A percentile compares a stretch with the other conserved stretches of the same genome.
Conservation (phyloP, 1,140 invertebrate species). For the Trichoplusia ni region DNA sequence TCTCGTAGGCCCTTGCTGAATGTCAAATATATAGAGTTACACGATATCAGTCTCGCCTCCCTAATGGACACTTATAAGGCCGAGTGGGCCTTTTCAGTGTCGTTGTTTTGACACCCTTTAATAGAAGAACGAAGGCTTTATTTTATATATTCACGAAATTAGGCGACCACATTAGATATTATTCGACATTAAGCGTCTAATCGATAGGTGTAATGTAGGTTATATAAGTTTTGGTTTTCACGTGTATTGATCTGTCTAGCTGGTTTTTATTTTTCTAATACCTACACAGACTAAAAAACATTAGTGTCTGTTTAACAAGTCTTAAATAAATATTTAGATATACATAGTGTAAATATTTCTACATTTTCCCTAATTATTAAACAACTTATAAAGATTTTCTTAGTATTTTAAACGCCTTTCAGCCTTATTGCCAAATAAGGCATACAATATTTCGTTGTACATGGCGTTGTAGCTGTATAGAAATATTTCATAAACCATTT, state of each 20-base stretch:
- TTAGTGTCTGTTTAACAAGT: too few species aligned
- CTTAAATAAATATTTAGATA: too few species aligned
- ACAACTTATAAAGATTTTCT: not conserved
- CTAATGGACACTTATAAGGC: slow-evolving; percentile 72
- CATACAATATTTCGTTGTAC: too few species aligned
- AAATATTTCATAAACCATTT: not conserved
- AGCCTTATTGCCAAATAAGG: too few species aligned
- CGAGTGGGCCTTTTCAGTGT: slow-evolving; percentile 53
- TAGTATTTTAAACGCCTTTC: not conserved
- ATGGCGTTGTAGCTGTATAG: too few species aligned
- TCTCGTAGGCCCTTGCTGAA: slow-evolving; percentile 47
- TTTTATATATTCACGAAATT: slow-evolving; percentile 10
- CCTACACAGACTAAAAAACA: too few species aligned
- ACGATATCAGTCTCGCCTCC: slow-evolving; percentile 52
- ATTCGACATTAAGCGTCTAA: too few species aligned
- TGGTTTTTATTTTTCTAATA: too few species aligned
- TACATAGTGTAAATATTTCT: too few species aligned
- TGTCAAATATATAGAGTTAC: slow-evolving; percentile 72
- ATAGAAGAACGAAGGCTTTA: slow-evolving; percentile 44
- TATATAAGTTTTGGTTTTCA: too few species aligned
- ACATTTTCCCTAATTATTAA: not conserved
- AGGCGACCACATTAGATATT: slow-evolving; percentile 30
- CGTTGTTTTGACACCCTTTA: slow-evolving; percentile 53
- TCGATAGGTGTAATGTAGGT: too few species aligned
- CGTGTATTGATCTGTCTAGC: too few species aligned